phyloP scores from a whole-genome alignment of 1,140 invertebrate genomes.

The Calephelis nemesis region DNA sequence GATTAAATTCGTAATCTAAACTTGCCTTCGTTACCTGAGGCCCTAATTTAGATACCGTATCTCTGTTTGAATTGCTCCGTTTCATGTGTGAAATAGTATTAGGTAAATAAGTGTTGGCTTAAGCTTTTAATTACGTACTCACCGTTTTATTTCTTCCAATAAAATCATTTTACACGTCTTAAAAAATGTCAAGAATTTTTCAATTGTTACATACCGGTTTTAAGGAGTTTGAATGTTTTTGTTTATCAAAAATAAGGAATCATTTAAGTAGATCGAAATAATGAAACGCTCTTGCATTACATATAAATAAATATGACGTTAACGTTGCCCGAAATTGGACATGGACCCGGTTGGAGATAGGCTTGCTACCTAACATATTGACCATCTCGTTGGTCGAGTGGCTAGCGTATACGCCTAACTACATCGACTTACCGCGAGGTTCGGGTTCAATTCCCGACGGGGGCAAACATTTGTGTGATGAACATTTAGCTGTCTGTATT shows the following conservation, averaged over 20 bases:
- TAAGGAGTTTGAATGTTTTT: neutral
- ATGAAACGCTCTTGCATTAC: no score
- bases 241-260: neutral
- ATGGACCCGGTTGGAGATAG: no score
- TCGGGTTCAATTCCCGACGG: no score
- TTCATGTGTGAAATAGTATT: conserved; percentile 14
- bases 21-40: conserved; percentile 25
- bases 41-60: conserved; percentile 29
- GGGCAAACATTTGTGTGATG: no score
- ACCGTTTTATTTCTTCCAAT: neutral
- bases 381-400: no score
- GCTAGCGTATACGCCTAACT: no score
- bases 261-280: no score
- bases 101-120: conserved; percentile 6
- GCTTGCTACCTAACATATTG: no score
- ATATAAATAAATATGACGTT: no score
- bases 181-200: neutral
- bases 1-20: conserved; percentile 24
- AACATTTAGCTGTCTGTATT: no score
- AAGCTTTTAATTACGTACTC: conserved; percentile 4
- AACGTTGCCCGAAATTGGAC: no score
- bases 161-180: conserved; percentile 2
- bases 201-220: neutral
- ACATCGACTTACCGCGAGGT: no score
- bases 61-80: conserved; percentile 19